These are phyloP conservation scores for Cantharis rufa DNA, from an alignment of 2,888 invertebrate species.

Conservation along the genomic window DNA sequence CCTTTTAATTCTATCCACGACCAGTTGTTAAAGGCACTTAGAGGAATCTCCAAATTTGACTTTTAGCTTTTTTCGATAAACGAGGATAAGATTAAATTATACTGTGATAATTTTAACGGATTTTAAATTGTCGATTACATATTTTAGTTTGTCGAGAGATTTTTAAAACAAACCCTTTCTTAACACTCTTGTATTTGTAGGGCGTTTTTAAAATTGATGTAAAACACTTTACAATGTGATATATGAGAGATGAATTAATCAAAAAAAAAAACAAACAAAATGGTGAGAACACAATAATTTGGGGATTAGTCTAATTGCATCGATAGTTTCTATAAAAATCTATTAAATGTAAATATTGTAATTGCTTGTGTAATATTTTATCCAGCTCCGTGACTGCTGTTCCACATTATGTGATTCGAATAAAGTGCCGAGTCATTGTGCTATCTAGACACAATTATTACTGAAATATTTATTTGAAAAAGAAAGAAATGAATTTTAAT, in stretches of 20 bases:
- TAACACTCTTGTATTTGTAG: not conserved
- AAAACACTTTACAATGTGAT: not conserved
- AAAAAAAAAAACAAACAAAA: not conserved
- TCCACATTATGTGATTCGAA: slow-evolving; percentile 29
- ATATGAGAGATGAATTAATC: not conserved
- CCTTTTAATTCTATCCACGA: slow-evolving; percentile 28
- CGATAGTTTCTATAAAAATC: not conserved
- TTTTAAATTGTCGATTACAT: not conserved
- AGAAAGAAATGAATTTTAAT: not conserved
- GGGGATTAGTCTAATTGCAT: slow-evolving; percentile 16
- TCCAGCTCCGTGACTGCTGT: slow-evolving; percentile 23
- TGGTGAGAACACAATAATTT: slow-evolving; percentile 5
- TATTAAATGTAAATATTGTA: slow-evolving; percentile 27
- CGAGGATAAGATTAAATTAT: not conserved
- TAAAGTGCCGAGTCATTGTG: slow-evolving; percentile 18
- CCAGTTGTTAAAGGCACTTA: slow-evolving; percentile 14
- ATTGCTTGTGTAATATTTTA: slow-evolving; percentile 27
- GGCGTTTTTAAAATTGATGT: not conserved
- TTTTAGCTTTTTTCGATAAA: not conserved
- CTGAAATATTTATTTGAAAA: not conserved
- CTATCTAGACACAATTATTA: slow-evolving; percentile 9
- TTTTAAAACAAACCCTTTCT: not conserved
- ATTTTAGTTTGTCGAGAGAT: not conserved
- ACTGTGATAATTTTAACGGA: slow-evolving; percentile 19
- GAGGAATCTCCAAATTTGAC: slow-evolving; percentile 11